These are phyloP conservation scores for Nineta flava DNA, from an alignment of 2,888 invertebrate genomes.

Conservation along the genomic window DNA sequence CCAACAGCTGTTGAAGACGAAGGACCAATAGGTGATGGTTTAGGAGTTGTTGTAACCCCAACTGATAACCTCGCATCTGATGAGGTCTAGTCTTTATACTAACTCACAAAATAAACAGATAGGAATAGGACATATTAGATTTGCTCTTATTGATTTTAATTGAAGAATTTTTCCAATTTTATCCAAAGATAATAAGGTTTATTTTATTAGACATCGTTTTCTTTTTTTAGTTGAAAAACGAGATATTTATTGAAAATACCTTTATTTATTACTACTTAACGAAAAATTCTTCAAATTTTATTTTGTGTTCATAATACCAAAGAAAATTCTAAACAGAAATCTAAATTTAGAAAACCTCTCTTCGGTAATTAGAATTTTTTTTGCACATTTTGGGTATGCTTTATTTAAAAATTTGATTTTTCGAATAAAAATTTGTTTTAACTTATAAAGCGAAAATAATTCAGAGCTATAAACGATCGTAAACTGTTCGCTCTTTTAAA, in stretches of 20 bases:
- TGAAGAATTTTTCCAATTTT: background rate
- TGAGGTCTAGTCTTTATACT: slow-evolving; percentile 30
- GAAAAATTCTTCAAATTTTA: background rate
- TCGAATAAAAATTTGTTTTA: no score
- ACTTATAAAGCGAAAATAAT: no score
- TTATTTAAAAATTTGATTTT: no score
- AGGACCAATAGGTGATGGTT: slow-evolving; percentile 26
- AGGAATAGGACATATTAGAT: no score
- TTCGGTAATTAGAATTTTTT: no score
- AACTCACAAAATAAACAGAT: background rate
- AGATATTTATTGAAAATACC: no score
- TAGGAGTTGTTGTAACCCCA: slow-evolving; percentile 21
- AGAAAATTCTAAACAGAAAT: background rate
- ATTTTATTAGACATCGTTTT: background rate
- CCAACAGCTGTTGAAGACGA: slow-evolving; percentile 22
- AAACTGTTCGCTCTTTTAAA: no score
- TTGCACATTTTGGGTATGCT: no score
- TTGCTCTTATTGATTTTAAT: background rate
- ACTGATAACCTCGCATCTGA: slow-evolving; percentile 34
- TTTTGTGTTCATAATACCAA: background rate
- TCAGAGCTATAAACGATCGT: no score
- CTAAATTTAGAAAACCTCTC: no score
- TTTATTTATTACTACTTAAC: background rate
- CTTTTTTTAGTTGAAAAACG: background rate
- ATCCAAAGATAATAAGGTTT: background rate